Conservation (phyloP, 2,888 invertebrate species). For the Drosophila emarginata region DNA sequence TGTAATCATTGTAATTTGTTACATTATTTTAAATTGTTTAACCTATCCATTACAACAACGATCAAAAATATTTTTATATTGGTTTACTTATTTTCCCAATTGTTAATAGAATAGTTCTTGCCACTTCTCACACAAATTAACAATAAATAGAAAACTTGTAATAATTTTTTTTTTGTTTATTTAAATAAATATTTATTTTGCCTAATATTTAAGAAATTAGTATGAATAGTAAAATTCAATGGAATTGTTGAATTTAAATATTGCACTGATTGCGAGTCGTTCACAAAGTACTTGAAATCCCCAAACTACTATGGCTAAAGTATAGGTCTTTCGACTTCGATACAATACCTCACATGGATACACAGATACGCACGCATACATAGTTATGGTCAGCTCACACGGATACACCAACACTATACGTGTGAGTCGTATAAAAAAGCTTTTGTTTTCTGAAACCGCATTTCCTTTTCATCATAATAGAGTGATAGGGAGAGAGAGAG, state of each 20-base stretch:
- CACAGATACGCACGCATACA: conserved; percentile 34
- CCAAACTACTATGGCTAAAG: conserved; percentile 18
- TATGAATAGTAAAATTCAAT: background rate
- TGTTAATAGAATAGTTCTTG: no score
- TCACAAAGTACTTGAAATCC: conserved; percentile 45
- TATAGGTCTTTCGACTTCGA: background rate
- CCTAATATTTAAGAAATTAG: background rate
- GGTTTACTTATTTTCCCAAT: no score
- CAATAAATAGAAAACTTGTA: no score
- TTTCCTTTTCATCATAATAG: conserved; percentile 53
- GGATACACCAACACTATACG: conserved; percentile 59
- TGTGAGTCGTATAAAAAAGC: conserved; percentile 54
- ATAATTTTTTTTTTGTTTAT: no score
- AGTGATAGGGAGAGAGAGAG: background rate
- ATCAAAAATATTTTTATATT: no score
- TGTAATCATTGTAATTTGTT: no score
- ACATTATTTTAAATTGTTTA: no score
- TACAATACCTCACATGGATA: conserved; percentile 13
- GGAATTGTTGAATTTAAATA: background rate
- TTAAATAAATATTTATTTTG: background rate
- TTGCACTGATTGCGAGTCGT: conserved; percentile 29
- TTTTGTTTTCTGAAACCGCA: conserved; percentile 10
- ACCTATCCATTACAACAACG: no score
- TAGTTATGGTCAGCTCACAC: conserved; percentile 38
- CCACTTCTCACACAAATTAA: no score